These are phyloP conservation scores for Malurus splendens DNA, from an alignment of 2,797 vertebrate genomes.

Conservation along the genomic window DNA sequence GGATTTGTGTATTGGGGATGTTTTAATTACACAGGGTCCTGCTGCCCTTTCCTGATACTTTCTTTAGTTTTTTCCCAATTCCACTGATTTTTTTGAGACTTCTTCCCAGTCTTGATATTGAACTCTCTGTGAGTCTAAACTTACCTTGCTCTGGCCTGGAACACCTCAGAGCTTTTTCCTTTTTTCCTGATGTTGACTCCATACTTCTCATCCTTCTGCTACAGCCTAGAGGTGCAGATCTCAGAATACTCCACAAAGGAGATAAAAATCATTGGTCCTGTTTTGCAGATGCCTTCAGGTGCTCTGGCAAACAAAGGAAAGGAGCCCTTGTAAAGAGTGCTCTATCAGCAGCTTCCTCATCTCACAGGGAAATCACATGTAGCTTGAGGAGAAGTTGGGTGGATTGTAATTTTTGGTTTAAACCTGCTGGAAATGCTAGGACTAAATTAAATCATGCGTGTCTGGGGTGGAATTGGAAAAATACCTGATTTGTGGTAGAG, in stretches of 20 bases:
- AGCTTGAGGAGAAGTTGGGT: background rate
- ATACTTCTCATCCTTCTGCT: background rate
- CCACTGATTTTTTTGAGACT: background rate
- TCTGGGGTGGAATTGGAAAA: background rate
- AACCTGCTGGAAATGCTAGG: background rate
- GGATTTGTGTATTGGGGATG: background rate
- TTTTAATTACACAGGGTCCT: background rate
- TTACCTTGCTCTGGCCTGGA: background rate
- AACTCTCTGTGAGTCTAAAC: background rate
- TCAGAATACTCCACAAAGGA: background rate
- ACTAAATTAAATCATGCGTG: accelerated
- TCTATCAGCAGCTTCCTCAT: background rate
- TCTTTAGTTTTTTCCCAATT: background rate
- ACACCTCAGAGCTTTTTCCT: background rate
- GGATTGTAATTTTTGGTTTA: background rate
- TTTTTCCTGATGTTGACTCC: background rate
- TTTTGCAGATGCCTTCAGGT: background rate
- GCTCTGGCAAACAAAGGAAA: background rate
- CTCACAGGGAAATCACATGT: background rate
- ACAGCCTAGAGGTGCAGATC: background rate
- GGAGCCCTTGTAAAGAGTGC: background rate
- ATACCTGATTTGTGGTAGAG: background rate
- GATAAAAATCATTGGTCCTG: background rate
- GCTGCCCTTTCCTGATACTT: background rate
- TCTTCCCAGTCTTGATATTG: background rate